Conservation (phyloP, 2,888 invertebrate species). For the Luperina nickerlii region DNA sequence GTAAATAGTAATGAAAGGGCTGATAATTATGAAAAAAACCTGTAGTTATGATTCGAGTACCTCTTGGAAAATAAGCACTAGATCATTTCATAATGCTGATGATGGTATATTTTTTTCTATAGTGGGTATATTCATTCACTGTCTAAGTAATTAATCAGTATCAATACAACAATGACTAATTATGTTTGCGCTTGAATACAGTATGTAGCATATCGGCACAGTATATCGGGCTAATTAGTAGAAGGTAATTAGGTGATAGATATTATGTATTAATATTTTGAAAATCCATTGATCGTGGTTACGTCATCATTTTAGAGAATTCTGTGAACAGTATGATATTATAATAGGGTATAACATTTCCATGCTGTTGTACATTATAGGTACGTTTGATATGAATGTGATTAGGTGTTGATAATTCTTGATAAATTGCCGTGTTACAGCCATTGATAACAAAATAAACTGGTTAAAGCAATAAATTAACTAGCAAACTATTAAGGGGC, state of each 20-base stretch:
- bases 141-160: background rate
- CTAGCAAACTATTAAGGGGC: no score
- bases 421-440: no score
- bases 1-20: background rate
- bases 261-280: background rate
- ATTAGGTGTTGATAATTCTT: no score
- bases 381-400: no score
- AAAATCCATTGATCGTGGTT: background rate
- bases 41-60: background rate
- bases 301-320: background rate
- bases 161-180: conserved; percentile 1
- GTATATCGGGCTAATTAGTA: conserved; percentile 10
- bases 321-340: background rate
- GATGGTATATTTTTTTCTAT: background rate
- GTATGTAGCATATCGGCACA: background rate
- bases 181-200: conserved; percentile 10
- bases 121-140: background rate
- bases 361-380: background rate
- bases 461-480: no score
- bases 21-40: background rate
- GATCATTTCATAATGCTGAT: background rate
- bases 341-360: background rate
- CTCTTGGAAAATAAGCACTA: background rate
- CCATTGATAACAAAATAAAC: no score
- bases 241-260: conserved; percentile 14